phyloP scores from a whole-genome alignment of 2,888 invertebrate genomes.

The Cephus spinipes region DNA sequence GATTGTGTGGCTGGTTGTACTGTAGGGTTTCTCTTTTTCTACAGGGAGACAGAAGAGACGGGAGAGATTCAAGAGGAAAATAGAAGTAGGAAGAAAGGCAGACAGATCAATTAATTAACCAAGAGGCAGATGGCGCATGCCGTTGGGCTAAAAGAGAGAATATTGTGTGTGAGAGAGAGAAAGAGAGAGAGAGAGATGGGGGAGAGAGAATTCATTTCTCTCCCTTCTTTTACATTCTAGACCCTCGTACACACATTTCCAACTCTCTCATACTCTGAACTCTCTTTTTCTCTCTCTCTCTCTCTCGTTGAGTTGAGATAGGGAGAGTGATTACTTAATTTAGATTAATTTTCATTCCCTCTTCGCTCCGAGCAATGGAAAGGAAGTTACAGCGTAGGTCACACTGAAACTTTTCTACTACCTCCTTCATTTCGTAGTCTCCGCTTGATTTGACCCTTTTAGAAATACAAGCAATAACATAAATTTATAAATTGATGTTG shows the following conservation, averaged over 20 bases:
- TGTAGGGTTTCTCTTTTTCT: neutral
- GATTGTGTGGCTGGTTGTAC: neutral
- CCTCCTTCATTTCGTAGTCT: neutral
- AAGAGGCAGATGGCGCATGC: conserved; percentile 38
- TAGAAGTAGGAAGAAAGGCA: conserved; percentile 34
- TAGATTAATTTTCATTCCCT: conserved; percentile 40
- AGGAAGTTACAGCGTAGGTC: neutral
- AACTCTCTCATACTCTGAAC: neutral
- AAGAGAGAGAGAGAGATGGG: conserved; percentile 14
- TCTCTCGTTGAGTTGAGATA: neutral
- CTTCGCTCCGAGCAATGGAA: conserved; percentile 1
- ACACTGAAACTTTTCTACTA: neutral
- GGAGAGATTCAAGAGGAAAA: conserved; percentile 24
- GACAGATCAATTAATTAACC: conserved; percentile 49
- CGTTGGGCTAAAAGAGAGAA: conserved; percentile 2
- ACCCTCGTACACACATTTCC: neutral
- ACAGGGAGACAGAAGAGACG: neutral
- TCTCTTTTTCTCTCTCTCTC: neutral
- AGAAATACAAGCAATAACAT: neutral
- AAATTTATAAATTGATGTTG: neutral
- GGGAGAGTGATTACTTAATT: conserved; percentile 37
- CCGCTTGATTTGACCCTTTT: neutral
- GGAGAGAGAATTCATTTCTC: neutral
- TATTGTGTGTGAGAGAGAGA: conserved; percentile 13
- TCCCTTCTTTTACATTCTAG: neutral